Base-by-base conservation (phyloP, 2,888 invertebrate species). In the Dryobota labecula region DNA sequence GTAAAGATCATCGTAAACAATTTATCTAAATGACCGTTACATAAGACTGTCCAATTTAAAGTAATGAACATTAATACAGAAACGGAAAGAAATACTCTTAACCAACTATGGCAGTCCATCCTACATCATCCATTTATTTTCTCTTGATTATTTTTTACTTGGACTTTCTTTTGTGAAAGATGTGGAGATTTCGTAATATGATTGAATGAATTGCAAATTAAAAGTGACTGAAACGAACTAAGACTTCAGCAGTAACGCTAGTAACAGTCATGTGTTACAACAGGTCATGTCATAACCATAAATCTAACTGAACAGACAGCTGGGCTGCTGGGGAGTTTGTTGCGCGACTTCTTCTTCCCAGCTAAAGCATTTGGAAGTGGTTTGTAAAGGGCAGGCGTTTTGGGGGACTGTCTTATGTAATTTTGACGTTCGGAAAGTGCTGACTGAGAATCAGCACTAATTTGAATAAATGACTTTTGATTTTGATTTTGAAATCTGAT, bases 161-260 rank as follows among this genome's bases (percentile, higher is more conserved):
- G 0, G 53, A 69, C 82, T 81, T 81, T 82, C 78, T 49, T 75
- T 62, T 61, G 30, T 53, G 20, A n/a, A 58, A 65, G 45, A 73
- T 70, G 33, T 58, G 67, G 56, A n/a, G n/a, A n/a, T n/a, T n/a
- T n/a, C 24, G 45, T 33, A 47, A 60, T 38, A 53, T 66, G 63
- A 73, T 49, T 70, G 73, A 77, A 15, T 69, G 73, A 60, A 63
- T 70, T 18, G 63, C 66, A 67, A 53, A 77, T 77, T 66, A 53
- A 36, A 60, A 67, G 20, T 61, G 69, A 77, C 78, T 58, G 62
- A 20, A 47, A 33, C 33, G 27, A 41, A 43, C 15, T 36, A 57
- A 66, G 47, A 36, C 41, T 13, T 9, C 5, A 13, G 0, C n/a
- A n/a, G 47, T 30, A 30, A 41, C 15, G n/a, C 13, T 8, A 24